phyloP scores from a whole-genome alignment of 2,113 vertebrate species.

The Tenrec ecaudatus region DNA sequence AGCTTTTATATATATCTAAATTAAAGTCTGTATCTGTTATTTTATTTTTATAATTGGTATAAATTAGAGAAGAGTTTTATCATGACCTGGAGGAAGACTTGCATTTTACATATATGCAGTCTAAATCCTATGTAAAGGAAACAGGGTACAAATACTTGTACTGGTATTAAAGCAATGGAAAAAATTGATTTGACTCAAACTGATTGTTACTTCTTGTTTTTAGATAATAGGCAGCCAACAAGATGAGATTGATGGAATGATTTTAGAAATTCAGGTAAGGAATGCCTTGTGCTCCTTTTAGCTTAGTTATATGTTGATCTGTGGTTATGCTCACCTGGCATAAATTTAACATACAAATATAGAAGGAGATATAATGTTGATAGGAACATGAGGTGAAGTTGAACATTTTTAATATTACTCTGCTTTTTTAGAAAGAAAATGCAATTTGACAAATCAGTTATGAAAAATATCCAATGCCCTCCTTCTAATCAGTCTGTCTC shows the following conservation, averaged over 20 bases:
- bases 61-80: constrained; percentile 41
- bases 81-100: neutral
- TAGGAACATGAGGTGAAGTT: too few species aligned
- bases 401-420: too few species aligned
- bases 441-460: too few species aligned
- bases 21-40: constrained; percentile 29
- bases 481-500: too few species aligned
- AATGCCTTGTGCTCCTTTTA: constrained; percentile 62
- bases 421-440: too few species aligned
- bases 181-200: neutral
- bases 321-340: too few species aligned
- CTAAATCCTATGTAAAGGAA: neutral
- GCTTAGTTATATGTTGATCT: neutral
- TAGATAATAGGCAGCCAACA: constrained; percentile 94
- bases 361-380: too few species aligned
- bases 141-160: constrained; percentile 16
- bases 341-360: too few species aligned
- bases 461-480: too few species aligned
- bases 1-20: constrained; percentile 38
- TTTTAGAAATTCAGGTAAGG: constrained; percentile 90
- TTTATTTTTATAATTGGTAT: constrained; percentile 57
- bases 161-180: constrained; percentile 42
- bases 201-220: constrained; percentile 74
- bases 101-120: neutral
- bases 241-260: constrained; percentile 91